A percentile compares a stretch with the other conserved stretches of the same genome.
These are phyloP conservation scores for Drosophila mojavensis DNA, from an alignment of 1,140 invertebrate species.

Conservation along the genomic window DNA sequence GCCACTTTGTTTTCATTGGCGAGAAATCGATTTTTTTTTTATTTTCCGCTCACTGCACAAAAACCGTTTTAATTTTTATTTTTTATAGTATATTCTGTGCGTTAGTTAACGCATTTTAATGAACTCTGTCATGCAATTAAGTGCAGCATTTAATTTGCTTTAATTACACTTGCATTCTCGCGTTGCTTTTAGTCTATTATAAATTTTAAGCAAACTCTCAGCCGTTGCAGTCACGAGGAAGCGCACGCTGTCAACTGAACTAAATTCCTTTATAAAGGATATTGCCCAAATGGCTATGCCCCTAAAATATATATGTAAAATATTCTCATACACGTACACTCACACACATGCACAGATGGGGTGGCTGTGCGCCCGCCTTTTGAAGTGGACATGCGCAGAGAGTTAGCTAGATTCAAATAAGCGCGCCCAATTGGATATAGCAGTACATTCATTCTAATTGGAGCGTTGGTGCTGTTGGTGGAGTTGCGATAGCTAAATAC, in stretches of 20 bases:
- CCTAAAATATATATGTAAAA: conserved; percentile 8
- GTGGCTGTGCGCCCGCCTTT: neutral
- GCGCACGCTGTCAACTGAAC: conserved; percentile 78
- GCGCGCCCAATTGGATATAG: conserved; percentile 15
- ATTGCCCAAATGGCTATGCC: conserved; percentile 37
- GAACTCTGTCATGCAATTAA: neutral
- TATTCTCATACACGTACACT: conserved; percentile 7
- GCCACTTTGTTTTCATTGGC: conserved; percentile 75
- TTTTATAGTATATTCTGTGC: conserved; percentile 10
- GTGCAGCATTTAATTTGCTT: neutral
- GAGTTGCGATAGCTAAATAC: no score
- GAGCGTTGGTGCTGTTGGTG: no score
- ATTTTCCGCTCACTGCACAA: conserved; percentile 43
- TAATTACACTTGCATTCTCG: conserved; percentile 35
- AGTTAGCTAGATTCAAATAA: conserved; percentile 20
- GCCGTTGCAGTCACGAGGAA: conserved; percentile 55
- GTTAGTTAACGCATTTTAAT: conserved; percentile 23
- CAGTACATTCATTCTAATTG: no score
- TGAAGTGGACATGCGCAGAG: conserved; percentile 22
- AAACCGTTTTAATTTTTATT: conserved; percentile 3
- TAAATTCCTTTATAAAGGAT: conserved; percentile 74
- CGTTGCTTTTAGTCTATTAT: conserved; percentile 20
- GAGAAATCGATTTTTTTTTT: conserved; percentile 78
- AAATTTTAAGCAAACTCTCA: conserved; percentile 40
- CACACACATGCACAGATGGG: neutral